Percentiles rank a stretch among this genome's conserved stretches.
Conservation (phyloP, 2,888 invertebrate genomes). For the Homarus gammarus region DNA sequence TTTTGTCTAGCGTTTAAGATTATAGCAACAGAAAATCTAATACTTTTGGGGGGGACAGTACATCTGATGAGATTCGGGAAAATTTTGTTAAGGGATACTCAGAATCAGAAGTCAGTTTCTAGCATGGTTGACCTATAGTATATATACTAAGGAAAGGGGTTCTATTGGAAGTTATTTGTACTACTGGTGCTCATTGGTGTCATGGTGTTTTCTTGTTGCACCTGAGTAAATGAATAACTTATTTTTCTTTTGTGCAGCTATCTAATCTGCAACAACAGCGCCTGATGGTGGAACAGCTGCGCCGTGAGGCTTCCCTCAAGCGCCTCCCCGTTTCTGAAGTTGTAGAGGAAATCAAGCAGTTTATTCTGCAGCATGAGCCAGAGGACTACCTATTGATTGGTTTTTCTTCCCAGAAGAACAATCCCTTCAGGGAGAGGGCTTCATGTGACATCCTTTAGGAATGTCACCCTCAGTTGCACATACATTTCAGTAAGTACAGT, state of each 20-base stretch:
- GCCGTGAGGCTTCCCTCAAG: slow-evolving; percentile 93
- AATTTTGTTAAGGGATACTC: too few relatives aligned
- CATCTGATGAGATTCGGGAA: too few relatives aligned
- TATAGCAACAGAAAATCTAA: too few relatives aligned
- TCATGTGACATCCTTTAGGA: slow-evolving; percentile 89
- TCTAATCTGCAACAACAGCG: slow-evolving; percentile 96
- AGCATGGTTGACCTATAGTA: too few relatives aligned
- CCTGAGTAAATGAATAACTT: too few relatives aligned
- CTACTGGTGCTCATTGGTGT: too few relatives aligned
- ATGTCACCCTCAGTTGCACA: neutral
- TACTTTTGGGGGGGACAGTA: too few relatives aligned
- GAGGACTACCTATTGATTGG: slow-evolving; percentile 96
- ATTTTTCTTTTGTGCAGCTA: slow-evolving; percentile 81
- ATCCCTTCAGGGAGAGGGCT: slow-evolving; percentile 96
- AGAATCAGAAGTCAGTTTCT: too few relatives aligned
- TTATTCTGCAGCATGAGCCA: slow-evolving; percentile 92
- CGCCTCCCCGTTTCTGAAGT: slow-evolving; percentile 93
- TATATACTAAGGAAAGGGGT: too few relatives aligned
- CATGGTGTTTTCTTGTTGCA: too few relatives aligned
- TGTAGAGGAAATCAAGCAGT: slow-evolving; percentile 95
- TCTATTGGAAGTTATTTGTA: too few relatives aligned
- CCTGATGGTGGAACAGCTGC: slow-evolving; percentile 93
- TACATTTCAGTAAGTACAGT: slow-evolving; percentile 6
- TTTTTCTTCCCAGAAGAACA: slow-evolving; percentile 95
- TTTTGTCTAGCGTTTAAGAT: too few relatives aligned